Evolutionary conservation across 92 coral and sea anemone genomes (phyloP).

Genomic region (Epizoanthus rinbou): DNA sequence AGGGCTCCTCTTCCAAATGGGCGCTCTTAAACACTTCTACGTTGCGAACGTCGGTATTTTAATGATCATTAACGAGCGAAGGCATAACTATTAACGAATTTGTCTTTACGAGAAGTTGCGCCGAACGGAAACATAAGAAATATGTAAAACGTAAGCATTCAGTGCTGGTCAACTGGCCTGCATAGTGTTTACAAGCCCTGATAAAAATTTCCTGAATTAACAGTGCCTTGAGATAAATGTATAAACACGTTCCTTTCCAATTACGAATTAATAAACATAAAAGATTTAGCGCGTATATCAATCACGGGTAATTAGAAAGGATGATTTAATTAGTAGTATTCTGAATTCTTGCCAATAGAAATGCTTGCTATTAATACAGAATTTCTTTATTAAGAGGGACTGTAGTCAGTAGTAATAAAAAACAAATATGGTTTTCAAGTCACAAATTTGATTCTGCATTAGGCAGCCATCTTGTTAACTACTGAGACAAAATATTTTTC

Average conservation of each 20-base stretch:
- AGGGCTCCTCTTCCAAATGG: constrained; percentile 18
- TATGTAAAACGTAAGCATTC: constrained; percentile 35
- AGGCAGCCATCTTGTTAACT: constrained; percentile 81
- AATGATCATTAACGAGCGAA: constrained; percentile 40
- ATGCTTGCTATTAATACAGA: constrained; percentile 68
- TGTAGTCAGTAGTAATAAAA: constrained; percentile 79
- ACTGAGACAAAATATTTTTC: constrained; percentile 7
- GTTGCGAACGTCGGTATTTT: constrained; percentile 35
- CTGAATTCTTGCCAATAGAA: constrained; percentile 87
- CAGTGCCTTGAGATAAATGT: constrained; percentile 62
- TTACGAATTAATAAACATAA: constrained; percentile 76
- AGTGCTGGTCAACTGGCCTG: constrained; percentile 23
- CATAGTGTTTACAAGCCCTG: constrained; percentile 58
- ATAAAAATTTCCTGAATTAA: constrained; percentile 76
- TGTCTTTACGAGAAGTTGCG: constrained; percentile 23
- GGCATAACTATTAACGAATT: constrained; percentile 3
- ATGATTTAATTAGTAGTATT: constrained; percentile 90
- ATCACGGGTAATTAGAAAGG: constrained; percentile 92
- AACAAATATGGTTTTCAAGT: constrained; percentile 75
- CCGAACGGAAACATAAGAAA: constrained; percentile 33
- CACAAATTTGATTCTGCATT: constrained; percentile 74
- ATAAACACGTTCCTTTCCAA: constrained; percentile 82
- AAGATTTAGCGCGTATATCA: constrained; percentile 93
- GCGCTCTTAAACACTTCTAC: constrained; percentile 12
- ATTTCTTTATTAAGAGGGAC: constrained; percentile 78